A percentile compares a stretch with the other conserved stretches of the same genome.
Conservation (phyloP, 2,888 invertebrate genomes). For the Baronia brevicornis region DNA sequence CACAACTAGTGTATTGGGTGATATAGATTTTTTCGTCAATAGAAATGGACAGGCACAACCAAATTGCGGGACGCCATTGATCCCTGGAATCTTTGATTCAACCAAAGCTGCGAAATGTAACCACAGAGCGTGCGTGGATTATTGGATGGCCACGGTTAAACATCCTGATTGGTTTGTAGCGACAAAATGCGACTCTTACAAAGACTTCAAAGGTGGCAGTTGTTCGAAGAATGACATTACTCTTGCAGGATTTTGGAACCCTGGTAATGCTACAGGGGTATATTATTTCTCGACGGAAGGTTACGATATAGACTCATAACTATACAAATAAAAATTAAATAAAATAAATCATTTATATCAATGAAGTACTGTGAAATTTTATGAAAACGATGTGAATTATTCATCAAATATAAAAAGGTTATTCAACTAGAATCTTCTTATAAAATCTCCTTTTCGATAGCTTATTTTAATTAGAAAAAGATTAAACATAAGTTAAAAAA, state of each 20-base stretch:
- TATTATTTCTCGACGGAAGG: slow-evolving; percentile 55
- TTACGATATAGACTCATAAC: slow-evolving; percentile 31
- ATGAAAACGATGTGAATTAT: too few relatives aligned
- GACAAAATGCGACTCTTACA: slow-evolving; percentile 50
- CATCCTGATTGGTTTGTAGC: slow-evolving; percentile 45
- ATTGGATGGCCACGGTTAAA: slow-evolving; percentile 52
- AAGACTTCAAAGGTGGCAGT: slow-evolving; percentile 38
- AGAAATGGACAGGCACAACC: slow-evolving; percentile 75
- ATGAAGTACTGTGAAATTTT: too few relatives aligned
- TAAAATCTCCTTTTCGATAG: too few relatives aligned
- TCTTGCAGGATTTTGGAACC: slow-evolving; percentile 55
- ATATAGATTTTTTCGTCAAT: slow-evolving; percentile 76
- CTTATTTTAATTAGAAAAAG: too few relatives aligned
- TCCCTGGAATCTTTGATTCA: slow-evolving; percentile 52
- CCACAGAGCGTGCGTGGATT: slow-evolving; percentile 51
- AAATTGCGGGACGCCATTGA: slow-evolving; percentile 55
- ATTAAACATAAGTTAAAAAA: too few relatives aligned
- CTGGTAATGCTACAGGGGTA: slow-evolving; percentile 52
- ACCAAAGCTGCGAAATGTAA: slow-evolving; percentile 56
- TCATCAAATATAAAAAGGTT: too few relatives aligned
- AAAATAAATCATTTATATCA: too few relatives aligned
- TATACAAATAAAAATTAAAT: too few relatives aligned
- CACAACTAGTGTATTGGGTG: slow-evolving; percentile 64
- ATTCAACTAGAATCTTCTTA: too few relatives aligned
- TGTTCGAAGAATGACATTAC: slow-evolving; percentile 42